Conservation (phyloP, 1,140 invertebrate species). For the Argopecten irradians region DNA sequence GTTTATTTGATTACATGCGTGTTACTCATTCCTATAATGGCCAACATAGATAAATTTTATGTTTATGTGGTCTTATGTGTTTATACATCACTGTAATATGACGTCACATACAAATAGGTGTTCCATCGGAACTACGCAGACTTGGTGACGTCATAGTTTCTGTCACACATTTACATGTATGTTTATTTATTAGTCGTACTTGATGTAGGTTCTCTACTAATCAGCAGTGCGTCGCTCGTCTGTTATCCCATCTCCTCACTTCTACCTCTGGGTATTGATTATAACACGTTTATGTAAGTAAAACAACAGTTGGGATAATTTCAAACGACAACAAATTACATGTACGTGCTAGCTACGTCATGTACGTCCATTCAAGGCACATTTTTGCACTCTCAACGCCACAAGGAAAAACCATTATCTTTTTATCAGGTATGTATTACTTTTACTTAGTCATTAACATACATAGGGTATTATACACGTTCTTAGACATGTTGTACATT, state of each 20-base stretch:
- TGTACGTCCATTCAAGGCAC: too few relatives aligned
- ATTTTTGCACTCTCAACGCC: too few relatives aligned
- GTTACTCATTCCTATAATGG: background rate
- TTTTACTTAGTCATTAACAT: too few relatives aligned
- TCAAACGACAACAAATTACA: too few relatives aligned
- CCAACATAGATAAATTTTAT: background rate
- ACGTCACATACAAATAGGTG: background rate
- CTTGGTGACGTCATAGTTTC: background rate
- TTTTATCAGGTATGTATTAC: too few relatives aligned
- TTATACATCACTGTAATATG: background rate
- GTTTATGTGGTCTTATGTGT: background rate
- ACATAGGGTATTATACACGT: too few relatives aligned
- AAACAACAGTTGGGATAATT: background rate
- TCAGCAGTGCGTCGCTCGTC: background rate
- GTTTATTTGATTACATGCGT: background rate
- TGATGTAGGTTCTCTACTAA: background rate
- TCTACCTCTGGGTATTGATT: background rate
- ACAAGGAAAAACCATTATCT: too few relatives aligned
- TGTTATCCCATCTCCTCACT: background rate
- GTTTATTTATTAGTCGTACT: background rate
- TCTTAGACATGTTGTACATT: too few relatives aligned
- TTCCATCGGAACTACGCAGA: background rate
- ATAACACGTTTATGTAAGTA: background rate
- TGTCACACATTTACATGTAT: background rate
- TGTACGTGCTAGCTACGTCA: too few relatives aligned